Base-by-base conservation (phyloP, 2,888 invertebrate genomes). In the Parapristionchus giblindavisi region DNA sequence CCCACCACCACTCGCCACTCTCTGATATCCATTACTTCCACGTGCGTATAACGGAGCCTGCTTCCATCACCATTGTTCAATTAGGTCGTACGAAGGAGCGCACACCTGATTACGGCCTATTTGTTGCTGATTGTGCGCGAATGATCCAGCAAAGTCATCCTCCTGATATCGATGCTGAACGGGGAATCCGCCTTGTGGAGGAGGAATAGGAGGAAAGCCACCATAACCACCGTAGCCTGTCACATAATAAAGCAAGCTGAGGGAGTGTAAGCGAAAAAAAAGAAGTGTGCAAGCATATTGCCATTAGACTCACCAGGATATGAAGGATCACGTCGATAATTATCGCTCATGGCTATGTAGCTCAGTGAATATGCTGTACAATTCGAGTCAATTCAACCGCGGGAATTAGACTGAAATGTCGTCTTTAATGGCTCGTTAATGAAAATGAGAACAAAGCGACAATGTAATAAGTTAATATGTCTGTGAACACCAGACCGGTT, bases 21-120 rank as follows among this genome's bases (percentile, higher is more conserved):
- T 63, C 27, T 3, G 63, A 40, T 63, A 63, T 14, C 24, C n/a
- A 63, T 40, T 40, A 14, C 29, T 29, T n/a, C 63, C 63, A 40
- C 63, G 38, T 1, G 63, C 63, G 34, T 63, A 63, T 29, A 63
- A 40, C 8, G 63, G 63, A 38, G 34, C 63, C 63, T 63, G 63
- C 63, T 40, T 40, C 14, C n/a, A 6, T 52, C 63, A 8, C 27
- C 40, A 17, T n/a, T n/a, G 2, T 40, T 27, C 63, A 24, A n/a
- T n/a, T n/a, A 36, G 40, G 24, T 14, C 40, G 63, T 14, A 4
- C 6, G 60, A 8, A 21, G 34, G 4, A 34, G 21, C 14, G 24
- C 63, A 63, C 63, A 63, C 63, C 63, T 63, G 63, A 24, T 40
- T 63, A 27, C 63, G 11, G 3, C 40, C 38, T 3, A 40, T 24